Percentiles rank a stretch among this genome's conserved stretches.
Conservation (phyloP, 2,888 invertebrate genomes). For the Parelbella ahira region DNA sequence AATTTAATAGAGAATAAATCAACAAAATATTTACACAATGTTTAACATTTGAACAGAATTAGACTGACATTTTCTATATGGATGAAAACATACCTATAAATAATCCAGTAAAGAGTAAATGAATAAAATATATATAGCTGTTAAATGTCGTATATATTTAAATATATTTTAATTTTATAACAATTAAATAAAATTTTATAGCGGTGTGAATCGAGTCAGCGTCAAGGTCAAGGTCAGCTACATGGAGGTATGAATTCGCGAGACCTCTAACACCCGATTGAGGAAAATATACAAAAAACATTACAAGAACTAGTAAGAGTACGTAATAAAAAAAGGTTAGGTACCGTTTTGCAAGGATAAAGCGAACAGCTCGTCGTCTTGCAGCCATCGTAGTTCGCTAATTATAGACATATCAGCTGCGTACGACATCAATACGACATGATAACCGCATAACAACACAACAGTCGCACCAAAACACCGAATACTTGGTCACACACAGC, state of each 20-base stretch:
- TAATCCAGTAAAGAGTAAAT: too few relatives aligned
- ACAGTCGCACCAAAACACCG: slow-evolving; percentile 42
- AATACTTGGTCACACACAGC: slow-evolving; percentile 39
- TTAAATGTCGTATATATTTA: too few relatives aligned
- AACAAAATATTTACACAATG: too few relatives aligned
- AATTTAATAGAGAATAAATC: too few relatives aligned
- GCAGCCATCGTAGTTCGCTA: slow-evolving; percentile 74
- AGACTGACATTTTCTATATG: too few relatives aligned
- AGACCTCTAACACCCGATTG: slow-evolving; percentile 13
- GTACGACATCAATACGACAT: slow-evolving; percentile 66
- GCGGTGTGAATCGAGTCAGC: slow-evolving; percentile 2
- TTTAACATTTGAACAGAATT: too few relatives aligned
- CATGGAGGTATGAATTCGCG: slow-evolving; percentile 13
- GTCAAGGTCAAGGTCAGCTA: slow-evolving; percentile 21
- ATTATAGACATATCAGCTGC: slow-evolving; percentile 76
- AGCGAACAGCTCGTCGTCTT: slow-evolving; percentile 73
- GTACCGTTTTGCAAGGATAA: slow-evolving; percentile 76
- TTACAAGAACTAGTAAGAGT: slow-evolving; percentile 21
- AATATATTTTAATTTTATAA: too few relatives aligned
- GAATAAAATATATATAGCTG: too few relatives aligned
- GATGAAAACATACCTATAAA: too few relatives aligned
- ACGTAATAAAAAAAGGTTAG: slow-evolving; percentile 33
- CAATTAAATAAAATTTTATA: slow-evolving; percentile 1
- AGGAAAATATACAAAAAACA: slow-evolving; percentile 17
- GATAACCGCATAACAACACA: slow-evolving; percentile 60